Evolutionary conservation across 2,888 invertebrate genomes (phyloP).

Genomic region (Watsonalla cultraria): DNA sequence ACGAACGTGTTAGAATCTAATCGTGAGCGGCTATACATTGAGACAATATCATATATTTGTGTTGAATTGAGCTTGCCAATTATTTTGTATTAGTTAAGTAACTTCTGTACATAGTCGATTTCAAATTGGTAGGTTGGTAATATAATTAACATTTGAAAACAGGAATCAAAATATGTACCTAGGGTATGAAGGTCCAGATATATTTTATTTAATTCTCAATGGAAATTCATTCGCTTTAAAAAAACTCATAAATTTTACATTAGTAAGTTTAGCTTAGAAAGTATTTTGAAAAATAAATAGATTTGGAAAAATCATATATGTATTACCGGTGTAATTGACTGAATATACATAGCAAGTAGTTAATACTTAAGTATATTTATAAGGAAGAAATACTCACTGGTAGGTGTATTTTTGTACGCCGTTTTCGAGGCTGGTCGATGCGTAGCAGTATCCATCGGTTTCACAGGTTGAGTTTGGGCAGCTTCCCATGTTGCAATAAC

Average conservation of each 20-base stretch:
- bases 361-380: not conserved
- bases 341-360: not conserved
- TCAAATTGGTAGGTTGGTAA: not conserved
- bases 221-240: too few relatives aligned
- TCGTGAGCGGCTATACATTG: conserved; percentile 20
- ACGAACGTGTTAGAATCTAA: conserved; percentile 51
- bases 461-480: conserved; percentile 89
- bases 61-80: conserved; percentile 65
- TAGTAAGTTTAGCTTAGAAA: too few relatives aligned
- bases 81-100: conserved; percentile 6
- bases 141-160: conserved; percentile 8
- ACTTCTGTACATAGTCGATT: too few relatives aligned
- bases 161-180: conserved; percentile 34
- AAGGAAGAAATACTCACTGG: conserved; percentile 81
- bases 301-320: too few relatives aligned
- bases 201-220: not conserved
- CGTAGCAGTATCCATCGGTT: conserved; percentile 94
- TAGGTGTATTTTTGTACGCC: conserved; percentile 82
- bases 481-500: conserved; percentile 91
- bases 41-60: conserved; percentile 36
- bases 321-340: not conserved
- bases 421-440: conserved; percentile 84
- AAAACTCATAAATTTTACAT: too few relatives aligned
- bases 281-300: too few relatives aligned
- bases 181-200: conserved; percentile 4